Conservation (phyloP, 2,797 vertebrate genomes). For the Setipinna tenuifilis region DNA sequence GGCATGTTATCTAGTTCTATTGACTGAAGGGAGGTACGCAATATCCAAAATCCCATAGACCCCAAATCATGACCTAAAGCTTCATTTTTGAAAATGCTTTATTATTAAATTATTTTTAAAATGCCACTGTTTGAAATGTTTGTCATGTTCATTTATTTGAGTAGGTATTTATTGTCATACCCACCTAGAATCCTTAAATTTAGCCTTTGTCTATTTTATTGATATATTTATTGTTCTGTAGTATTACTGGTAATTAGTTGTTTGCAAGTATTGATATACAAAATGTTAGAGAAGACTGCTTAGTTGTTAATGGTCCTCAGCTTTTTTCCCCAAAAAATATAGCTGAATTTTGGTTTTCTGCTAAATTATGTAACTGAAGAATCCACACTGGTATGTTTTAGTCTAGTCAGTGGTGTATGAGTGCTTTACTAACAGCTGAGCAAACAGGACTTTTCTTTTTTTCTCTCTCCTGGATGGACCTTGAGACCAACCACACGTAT, state of each 20-base stretch:
- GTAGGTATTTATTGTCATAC: no score
- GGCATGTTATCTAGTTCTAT: neutral
- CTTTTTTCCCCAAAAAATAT: neutral
- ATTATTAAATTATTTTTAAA: no score
- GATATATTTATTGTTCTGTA: no score
- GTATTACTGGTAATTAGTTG: no score
- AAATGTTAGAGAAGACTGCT: no score
- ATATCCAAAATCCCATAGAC: neutral
- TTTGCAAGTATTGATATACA: no score
- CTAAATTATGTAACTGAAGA: slow-evolving; percentile 19
- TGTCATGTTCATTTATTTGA: no score
- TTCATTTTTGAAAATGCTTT: neutral
- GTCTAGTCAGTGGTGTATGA: slow-evolving; percentile 32
- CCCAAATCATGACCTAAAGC: no score
- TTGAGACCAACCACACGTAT: slow-evolving; percentile 34
- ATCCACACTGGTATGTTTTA: neutral
- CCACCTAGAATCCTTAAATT: no score
- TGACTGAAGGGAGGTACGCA: neutral
- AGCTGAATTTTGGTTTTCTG: neutral
- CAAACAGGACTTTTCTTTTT: slow-evolving; percentile 34
- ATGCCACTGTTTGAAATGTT: no score
- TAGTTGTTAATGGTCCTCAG: no score
- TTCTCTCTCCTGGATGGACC: slow-evolving; percentile 37
- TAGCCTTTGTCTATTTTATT: no score
- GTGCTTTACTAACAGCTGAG: slow-evolving; percentile 46